phyloP scores from a whole-genome alignment of 53 echinoderm and acorn worm species.

The Patiria pectinifera region DNA sequence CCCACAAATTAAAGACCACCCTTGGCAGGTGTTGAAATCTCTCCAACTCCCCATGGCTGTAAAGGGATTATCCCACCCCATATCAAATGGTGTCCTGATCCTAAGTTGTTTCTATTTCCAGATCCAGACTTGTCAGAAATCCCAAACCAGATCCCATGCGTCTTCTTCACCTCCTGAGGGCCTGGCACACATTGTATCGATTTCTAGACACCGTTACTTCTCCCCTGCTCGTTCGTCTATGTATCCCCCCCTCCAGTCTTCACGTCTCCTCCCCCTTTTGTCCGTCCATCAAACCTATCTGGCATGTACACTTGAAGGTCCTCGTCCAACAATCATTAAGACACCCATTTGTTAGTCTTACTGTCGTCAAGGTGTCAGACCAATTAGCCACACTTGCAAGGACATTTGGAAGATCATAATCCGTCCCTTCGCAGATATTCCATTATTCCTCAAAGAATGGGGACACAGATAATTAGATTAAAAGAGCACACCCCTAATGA shows the following conservation, averaged over 20 bases:
- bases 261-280: constrained; percentile 13
- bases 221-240: not conserved
- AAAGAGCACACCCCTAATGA: constrained; percentile 11
- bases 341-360: constrained; percentile 11
- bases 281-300: not conserved
- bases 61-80: no score
- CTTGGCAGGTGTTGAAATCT: no score
- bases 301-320: constrained; percentile 15
- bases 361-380: constrained; percentile 4
- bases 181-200: not conserved
- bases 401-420: not conserved
- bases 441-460: constrained; percentile 20
- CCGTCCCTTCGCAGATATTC: not conserved
- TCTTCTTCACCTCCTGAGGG: not conserved
- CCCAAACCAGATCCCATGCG: not conserved
- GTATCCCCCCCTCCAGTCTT: not conserved
- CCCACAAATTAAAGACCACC: no score
- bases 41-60: no score
- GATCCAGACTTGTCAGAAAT: constrained; percentile 35
- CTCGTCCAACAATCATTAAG: constrained; percentile 22
- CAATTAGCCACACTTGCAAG: constrained; percentile 24
- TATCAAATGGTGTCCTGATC: not conserved
- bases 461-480: constrained; percentile 29
- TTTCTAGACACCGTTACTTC: not conserved
- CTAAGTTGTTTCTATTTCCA: not conserved